Evolutionary conservation across 2,797 vertebrate species (phyloP).

Genomic region (Echiichthys vipera): DNA sequence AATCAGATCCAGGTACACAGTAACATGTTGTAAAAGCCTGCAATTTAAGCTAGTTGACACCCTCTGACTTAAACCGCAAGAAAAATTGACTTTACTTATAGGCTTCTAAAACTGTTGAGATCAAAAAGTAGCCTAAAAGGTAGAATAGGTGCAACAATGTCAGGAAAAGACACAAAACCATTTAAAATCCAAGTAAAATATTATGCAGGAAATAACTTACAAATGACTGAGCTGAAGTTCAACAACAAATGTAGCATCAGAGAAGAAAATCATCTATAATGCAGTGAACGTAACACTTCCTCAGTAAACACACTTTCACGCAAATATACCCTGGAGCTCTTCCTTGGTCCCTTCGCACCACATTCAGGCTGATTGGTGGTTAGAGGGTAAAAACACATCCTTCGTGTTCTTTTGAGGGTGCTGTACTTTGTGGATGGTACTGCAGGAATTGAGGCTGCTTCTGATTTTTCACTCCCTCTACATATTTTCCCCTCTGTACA

Average conservation of each 20-base stretch:
- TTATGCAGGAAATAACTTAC: neutral
- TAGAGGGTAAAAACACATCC: conserved; percentile 45
- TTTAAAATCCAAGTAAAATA: neutral
- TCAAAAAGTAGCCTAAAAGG: neutral
- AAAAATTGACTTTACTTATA: neutral
- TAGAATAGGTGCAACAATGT: neutral
- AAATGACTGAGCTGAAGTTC: neutral
- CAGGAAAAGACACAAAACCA: neutral
- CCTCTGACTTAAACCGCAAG: neutral
- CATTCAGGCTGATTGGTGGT: conserved; percentile 36
- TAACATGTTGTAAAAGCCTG: neutral
- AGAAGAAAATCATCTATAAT: neutral
- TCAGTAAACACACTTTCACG: conserved; percentile 19
- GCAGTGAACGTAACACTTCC: neutral
- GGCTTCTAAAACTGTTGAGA: neutral
- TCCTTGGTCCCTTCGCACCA: conserved; percentile 1
- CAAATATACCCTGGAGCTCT: conserved; percentile 26
- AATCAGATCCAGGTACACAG: conserved; percentile 51
- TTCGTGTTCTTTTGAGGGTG: conserved; percentile 29
- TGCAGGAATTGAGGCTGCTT: conserved; percentile 34
- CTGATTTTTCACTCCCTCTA: conserved; percentile 15
- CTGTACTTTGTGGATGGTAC: conserved; percentile 33
- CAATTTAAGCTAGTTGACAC: neutral
- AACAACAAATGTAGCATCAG: neutral
- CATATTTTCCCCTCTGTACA: conserved; percentile 61